A percentile compares a stretch with the other conserved stretches of the same genome.
These are phyloP conservation scores for Chaenodraco wilsoni DNA, from an alignment of 2,797 vertebrate genomes.

Conservation along the genomic window DNA sequence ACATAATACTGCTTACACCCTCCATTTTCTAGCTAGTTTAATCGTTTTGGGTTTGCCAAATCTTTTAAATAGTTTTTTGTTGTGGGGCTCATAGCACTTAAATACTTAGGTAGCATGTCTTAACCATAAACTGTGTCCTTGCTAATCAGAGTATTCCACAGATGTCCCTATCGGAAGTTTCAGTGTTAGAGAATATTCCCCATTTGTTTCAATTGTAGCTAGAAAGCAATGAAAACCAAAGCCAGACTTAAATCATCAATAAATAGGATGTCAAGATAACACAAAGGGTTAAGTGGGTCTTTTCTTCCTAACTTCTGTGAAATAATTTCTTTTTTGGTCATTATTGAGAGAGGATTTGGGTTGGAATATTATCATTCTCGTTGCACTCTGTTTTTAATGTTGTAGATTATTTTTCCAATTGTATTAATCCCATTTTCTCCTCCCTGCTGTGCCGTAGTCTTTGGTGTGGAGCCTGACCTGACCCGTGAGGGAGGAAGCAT, in stretches of 20 bases:
- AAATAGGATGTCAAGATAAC: not conserved
- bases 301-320: not conserved
- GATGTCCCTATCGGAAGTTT: not conserved
- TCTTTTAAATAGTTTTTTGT: not conserved
- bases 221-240: not conserved
- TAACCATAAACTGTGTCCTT: not conserved
- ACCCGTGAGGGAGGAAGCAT: slow-evolving; percentile 97
- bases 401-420: too few species aligned
- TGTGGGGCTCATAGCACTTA: not conserved
- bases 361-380: too few species aligned
- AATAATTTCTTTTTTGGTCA: not conserved
- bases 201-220: not conserved
- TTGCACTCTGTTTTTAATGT: not conserved
- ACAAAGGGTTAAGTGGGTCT: not conserved
- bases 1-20: too few species aligned
- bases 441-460: slow-evolving; percentile 81
- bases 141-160: not conserved
- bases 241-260: not conserved
- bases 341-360: not conserved
- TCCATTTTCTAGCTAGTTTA: not conserved
- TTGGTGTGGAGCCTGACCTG: slow-evolving; percentile 95
- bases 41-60: not conserved
- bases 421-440: not conserved
- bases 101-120: not conserved
- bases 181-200: not conserved